Conservation (phyloP, 2,797 vertebrate genomes). For the Triplophysa bombifrons region DNA sequence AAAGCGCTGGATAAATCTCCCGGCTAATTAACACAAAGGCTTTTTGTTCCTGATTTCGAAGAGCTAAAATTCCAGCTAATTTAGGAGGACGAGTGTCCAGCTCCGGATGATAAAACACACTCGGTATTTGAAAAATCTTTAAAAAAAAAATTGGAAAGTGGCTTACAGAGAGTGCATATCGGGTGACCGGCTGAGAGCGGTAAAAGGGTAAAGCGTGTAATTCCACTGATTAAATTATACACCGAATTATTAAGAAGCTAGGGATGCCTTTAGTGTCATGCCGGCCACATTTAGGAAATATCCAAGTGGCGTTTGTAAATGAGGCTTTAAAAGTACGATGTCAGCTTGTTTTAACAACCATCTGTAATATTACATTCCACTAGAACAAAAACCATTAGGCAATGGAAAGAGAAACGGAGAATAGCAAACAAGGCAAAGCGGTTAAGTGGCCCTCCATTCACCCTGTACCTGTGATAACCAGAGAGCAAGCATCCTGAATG, state of each 20-base stretch:
- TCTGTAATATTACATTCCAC: slow-evolving; percentile 13
- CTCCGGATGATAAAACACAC: slow-evolving; percentile 31
- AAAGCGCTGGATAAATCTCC: slow-evolving; percentile 30
- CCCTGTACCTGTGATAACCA: not conserved
- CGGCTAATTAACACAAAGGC: slow-evolving; percentile 42
- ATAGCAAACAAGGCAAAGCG: not conserved
- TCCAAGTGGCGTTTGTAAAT: not conserved
- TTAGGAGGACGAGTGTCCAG: slow-evolving; percentile 34
- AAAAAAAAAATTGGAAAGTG: slow-evolving; percentile 26
- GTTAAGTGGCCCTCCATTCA: not conserved
- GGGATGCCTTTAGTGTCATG: slow-evolving; percentile 21
- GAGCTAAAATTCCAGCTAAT: slow-evolving; percentile 40
- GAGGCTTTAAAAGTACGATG: not conserved
- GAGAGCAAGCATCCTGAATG: not conserved
- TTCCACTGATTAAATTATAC: slow-evolving; percentile 49
- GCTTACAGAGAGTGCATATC: slow-evolving; percentile 30
- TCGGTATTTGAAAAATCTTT: slow-evolving; percentile 34
- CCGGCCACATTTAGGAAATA: slow-evolving; percentile 32
- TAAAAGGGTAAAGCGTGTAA: slow-evolving; percentile 39
- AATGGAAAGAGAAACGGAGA: not conserved
- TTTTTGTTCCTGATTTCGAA: slow-evolving; percentile 40
- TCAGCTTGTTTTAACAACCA: slow-evolving; percentile 30
- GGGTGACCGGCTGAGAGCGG: slow-evolving; percentile 25
- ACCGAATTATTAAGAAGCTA: slow-evolving; percentile 40
- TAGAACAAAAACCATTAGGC: slow-evolving; percentile 14